A percentile compares a stretch with the other conserved stretches of the same genome.
These are phyloP conservation scores for Cheilosia variabilis DNA, from an alignment of 2,888 invertebrate species.

Conservation along the genomic window DNA sequence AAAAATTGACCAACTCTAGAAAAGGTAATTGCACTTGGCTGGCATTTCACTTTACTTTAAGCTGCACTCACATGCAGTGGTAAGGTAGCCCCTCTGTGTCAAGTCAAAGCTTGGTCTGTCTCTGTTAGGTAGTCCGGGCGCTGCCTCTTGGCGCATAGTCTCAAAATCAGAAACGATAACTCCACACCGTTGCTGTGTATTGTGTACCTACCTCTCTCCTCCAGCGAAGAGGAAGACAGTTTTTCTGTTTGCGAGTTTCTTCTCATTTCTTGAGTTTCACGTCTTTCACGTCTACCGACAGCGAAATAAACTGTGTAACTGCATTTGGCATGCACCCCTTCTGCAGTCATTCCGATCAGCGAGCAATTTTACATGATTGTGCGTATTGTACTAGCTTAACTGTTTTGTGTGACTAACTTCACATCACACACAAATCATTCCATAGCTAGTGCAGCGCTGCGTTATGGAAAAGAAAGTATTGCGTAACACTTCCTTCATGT, in stretches of 20 bases:
- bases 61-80: slow-evolving; percentile 28
- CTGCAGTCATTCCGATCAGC: slow-evolving; percentile 26
- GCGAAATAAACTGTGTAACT: slow-evolving; percentile 6
- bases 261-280: neutral
- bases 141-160: too few species aligned
- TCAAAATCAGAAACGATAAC: neutral
- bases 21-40: slow-evolving; percentile 68
- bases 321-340: slow-evolving; percentile 26
- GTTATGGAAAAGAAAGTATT: slow-evolving; percentile 64
- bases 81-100: slow-evolving; percentile 21
- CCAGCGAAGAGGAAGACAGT: slow-evolving; percentile 49
- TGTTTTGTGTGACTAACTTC: slow-evolving; percentile 25
- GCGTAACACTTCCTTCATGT: slow-evolving; percentile 68
- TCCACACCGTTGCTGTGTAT: neutral
- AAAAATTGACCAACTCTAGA: slow-evolving; percentile 53
- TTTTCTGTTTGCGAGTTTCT: slow-evolving; percentile 33
- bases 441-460: slow-evolving; percentile 11
- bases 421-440: slow-evolving; percentile 67
- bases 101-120: slow-evolving; percentile 21
- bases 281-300: slow-evolving; percentile 1
- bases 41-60: slow-evolving; percentile 53
- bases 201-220: neutral
- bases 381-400: slow-evolving; percentile 63
- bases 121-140: neutral
- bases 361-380: slow-evolving; percentile 60